Conservation (phyloP, 2,888 invertebrate genomes). For the Pristionchus exspectatus region DNA sequence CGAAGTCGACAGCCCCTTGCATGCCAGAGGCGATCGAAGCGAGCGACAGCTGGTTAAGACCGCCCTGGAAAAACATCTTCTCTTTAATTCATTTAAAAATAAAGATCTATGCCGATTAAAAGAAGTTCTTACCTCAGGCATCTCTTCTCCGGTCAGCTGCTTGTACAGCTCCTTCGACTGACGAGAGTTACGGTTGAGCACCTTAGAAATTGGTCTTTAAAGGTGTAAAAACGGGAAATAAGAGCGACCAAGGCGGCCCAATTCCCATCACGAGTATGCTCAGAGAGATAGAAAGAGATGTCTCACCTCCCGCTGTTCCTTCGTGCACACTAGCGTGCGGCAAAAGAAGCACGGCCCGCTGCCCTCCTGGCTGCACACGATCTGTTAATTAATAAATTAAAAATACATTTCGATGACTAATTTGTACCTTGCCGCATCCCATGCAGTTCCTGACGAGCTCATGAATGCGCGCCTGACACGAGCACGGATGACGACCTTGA, state of each 20-base stretch:
- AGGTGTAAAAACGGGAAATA: neutral
- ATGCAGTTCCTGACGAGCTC: constrained; percentile 93
- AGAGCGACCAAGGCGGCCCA: neutral
- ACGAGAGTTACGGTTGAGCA: constrained; percentile 67
- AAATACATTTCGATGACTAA: neutral
- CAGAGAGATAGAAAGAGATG: neutral
- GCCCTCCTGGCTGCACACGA: constrained; percentile 85
- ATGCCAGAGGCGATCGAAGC: constrained; percentile 56
- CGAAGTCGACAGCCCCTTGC: constrained; percentile 64
- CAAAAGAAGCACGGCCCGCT: constrained; percentile 97
- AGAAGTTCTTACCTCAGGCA: constrained; percentile 16
- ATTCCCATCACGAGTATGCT: neutral
- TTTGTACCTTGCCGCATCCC: constrained; percentile 90
- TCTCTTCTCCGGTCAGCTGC: constrained; percentile 81
- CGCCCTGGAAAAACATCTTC: constrained; percentile 16
- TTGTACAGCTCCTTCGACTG: constrained; percentile 65
- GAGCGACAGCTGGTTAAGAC: constrained; percentile 54
- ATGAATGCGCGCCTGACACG: constrained; percentile 94
- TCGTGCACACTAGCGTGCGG: constrained; percentile 86
- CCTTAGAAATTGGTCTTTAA: constrained; percentile 44
- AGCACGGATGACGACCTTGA: constrained; percentile 89
- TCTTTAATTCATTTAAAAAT: neutral
- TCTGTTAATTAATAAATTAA: constrained; percentile 27
- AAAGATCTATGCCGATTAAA: neutral
- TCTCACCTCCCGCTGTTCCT: constrained; percentile 71